Evolutionary conservation across 2,888 invertebrate genomes (phyloP).

Genomic region (Lacanobia wlatinum): DNA sequence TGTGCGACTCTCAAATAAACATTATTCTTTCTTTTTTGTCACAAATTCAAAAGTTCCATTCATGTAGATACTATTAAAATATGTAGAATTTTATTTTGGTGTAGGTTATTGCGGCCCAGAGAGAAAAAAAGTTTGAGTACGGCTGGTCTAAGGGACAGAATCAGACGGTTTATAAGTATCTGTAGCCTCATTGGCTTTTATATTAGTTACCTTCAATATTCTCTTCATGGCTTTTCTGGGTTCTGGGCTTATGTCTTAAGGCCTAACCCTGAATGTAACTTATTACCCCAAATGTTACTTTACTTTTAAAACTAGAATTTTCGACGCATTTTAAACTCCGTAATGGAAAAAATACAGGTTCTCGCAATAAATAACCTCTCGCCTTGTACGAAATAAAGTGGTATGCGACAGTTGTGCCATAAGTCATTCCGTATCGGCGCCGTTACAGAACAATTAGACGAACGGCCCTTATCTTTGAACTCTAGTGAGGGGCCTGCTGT

Average conservation of each 20-base stretch:
- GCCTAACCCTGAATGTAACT: background rate
- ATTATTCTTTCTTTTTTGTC: too few species aligned
- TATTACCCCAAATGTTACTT: background rate
- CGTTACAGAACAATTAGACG: slow-evolving; percentile 86
- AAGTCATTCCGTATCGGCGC: slow-evolving; percentile 76
- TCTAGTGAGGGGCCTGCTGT: slow-evolving; percentile 49
- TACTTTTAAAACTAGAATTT: slow-evolving; percentile 22
- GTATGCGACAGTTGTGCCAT: slow-evolving; percentile 67
- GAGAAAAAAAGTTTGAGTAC: too few species aligned
- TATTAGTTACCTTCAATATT: background rate
- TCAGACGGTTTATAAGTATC: too few species aligned
- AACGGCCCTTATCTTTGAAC: slow-evolving; percentile 76
- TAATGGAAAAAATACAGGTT: slow-evolving; percentile 57
- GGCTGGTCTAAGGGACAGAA: too few species aligned
- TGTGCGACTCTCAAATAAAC: too few species aligned
- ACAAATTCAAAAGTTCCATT: too few species aligned
- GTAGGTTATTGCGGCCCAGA: too few species aligned
- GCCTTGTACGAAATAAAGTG: slow-evolving; percentile 62
- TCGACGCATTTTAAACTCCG: slow-evolving; percentile 23
- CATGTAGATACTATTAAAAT: too few species aligned
- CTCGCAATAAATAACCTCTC: slow-evolving; percentile 55
- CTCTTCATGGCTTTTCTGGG: background rate
- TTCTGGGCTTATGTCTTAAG: background rate
- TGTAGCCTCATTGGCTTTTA: too few species aligned
- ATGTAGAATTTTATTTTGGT: too few species aligned